These are phyloP conservation scores for Lapara coniferarum DNA, from an alignment of 2,888 invertebrate genomes.

Conservation along the genomic window DNA sequence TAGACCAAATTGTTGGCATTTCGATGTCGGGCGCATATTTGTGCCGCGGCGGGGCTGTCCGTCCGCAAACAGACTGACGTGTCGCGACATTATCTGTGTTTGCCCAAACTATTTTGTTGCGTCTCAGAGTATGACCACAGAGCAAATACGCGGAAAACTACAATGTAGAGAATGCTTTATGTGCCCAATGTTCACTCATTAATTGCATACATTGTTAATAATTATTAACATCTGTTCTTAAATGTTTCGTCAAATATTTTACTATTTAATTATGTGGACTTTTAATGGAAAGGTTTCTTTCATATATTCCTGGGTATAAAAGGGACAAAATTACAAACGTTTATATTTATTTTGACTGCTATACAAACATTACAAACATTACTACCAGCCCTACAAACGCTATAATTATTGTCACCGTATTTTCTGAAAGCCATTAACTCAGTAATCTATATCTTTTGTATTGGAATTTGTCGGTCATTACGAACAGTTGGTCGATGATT, in stretches of 20 bases:
- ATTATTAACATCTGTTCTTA: neutral
- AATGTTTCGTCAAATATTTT: too few relatives aligned
- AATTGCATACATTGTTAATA: too few relatives aligned
- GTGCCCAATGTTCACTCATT: neutral
- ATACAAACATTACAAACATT: too few relatives aligned
- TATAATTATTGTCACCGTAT: slow-evolving; percentile 14
- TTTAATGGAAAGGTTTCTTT: too few relatives aligned
- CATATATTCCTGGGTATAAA: too few relatives aligned
- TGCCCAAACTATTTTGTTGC: neutral
- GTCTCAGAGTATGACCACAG: neutral
- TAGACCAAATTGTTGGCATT: slow-evolving; percentile 76
- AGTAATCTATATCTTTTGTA: slow-evolving; percentile 33
- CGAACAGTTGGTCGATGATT: slow-evolving; percentile 28
- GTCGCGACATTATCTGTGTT: slow-evolving; percentile 1
- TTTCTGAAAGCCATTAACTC: slow-evolving; percentile 5
- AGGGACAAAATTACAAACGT: too few relatives aligned
- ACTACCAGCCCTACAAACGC: neutral
- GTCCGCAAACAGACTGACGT: slow-evolving; percentile 4
- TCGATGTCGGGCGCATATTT: slow-evolving; percentile 64
- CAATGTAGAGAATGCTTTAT: neutral
- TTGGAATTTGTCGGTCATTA: slow-evolving; percentile 45
- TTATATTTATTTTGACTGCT: too few relatives aligned
- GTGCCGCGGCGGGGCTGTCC: slow-evolving; percentile 34
- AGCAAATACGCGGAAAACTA: neutral
- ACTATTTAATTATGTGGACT: too few relatives aligned